phyloP scores from a whole-genome alignment of 1,140 invertebrate species.

The Neodiprion virginianus region DNA sequence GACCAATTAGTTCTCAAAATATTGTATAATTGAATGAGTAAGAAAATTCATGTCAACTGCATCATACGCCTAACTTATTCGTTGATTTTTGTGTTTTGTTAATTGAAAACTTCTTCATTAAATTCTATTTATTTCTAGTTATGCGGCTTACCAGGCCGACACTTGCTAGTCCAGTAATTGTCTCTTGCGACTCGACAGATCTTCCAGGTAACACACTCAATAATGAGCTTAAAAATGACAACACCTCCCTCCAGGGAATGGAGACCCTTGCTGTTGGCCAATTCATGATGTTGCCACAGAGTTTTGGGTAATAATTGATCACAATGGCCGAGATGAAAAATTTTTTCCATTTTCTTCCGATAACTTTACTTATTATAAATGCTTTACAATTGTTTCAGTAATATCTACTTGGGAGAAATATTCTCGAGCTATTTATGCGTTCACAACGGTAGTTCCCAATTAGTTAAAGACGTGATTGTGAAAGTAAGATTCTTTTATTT shows the following conservation, averaged over 20 bases:
- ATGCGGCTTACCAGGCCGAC: slow-evolving; percentile 92
- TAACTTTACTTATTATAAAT: slow-evolving; percentile 19
- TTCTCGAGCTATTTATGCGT: slow-evolving; percentile 98
- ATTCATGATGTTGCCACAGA: slow-evolving; percentile 92
- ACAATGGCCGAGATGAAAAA: slow-evolving; percentile 32
- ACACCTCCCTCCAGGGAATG: slow-evolving; percentile 76
- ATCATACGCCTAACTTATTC: not conserved
- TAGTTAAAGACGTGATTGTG: slow-evolving; percentile 81
- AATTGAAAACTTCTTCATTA: slow-evolving; percentile 4
- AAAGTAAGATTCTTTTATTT: slow-evolving; percentile 65
- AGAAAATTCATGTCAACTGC: too few species aligned
- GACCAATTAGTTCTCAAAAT: not conserved
- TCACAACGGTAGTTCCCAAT: slow-evolving; percentile 90
- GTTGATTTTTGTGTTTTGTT: not conserved
- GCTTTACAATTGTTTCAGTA: slow-evolving; percentile 63
- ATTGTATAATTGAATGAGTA: not conserved
- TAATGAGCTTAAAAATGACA: slow-evolving; percentile 78
- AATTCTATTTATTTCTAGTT: slow-evolving; percentile 68
- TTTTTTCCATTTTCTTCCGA: slow-evolving; percentile 8
- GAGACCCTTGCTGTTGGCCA: slow-evolving; percentile 86
- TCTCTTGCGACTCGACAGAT: slow-evolving; percentile 85
- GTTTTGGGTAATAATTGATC: slow-evolving; percentile 84
- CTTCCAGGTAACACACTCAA: slow-evolving; percentile 81
- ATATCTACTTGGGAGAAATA: slow-evolving; percentile 92
- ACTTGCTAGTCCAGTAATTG: slow-evolving; percentile 78